Conservation (phyloP, 1,140 invertebrate genomes). For the Drosophila auraria region DNA sequence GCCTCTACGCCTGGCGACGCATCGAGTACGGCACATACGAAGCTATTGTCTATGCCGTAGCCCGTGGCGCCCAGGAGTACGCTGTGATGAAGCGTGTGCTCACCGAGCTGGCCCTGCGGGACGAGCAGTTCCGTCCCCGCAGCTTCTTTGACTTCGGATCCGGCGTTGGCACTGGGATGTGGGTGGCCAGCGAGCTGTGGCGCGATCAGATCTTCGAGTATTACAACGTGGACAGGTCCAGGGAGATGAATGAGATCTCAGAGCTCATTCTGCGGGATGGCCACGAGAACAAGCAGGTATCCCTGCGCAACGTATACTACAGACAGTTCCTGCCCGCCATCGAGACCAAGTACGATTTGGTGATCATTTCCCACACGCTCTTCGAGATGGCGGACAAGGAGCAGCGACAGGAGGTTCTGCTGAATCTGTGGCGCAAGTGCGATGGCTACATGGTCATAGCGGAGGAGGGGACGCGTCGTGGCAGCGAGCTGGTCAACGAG, state of each 20-base stretch:
- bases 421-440: slow-evolving; percentile 95
- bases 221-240: slow-evolving; percentile 92
- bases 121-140: slow-evolving; percentile 90
- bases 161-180: slow-evolving; percentile 93
- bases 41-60: slow-evolving; percentile 89
- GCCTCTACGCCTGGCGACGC: slow-evolving; percentile 90
- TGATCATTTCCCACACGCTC: slow-evolving; percentile 92
- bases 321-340: slow-evolving; percentile 92
- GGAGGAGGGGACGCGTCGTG: slow-evolving; percentile 93
- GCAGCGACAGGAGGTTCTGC: slow-evolving; percentile 89
- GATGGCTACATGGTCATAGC: slow-evolving; percentile 92
- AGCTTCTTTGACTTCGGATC: slow-evolving; percentile 96
- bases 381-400: slow-evolving; percentile 91
- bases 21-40: slow-evolving; percentile 89
- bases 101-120: slow-evolving; percentile 89
- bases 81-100: slow-evolving; percentile 90
- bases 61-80: slow-evolving; percentile 90
- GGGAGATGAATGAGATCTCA: slow-evolving; percentile 92
- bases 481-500: slow-evolving; percentile 92
- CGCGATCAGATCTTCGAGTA: slow-evolving; percentile 90
- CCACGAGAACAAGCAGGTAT: slow-evolving; percentile 86
- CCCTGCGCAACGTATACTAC: slow-evolving; percentile 89
- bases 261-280: slow-evolving; percentile 89
- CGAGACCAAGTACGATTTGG: slow-evolving; percentile 91
- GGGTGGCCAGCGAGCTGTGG: slow-evolving; percentile 92